Conservation (phyloP, 2,113 vertebrate species). For the Dolichotis patagonum region DNA sequence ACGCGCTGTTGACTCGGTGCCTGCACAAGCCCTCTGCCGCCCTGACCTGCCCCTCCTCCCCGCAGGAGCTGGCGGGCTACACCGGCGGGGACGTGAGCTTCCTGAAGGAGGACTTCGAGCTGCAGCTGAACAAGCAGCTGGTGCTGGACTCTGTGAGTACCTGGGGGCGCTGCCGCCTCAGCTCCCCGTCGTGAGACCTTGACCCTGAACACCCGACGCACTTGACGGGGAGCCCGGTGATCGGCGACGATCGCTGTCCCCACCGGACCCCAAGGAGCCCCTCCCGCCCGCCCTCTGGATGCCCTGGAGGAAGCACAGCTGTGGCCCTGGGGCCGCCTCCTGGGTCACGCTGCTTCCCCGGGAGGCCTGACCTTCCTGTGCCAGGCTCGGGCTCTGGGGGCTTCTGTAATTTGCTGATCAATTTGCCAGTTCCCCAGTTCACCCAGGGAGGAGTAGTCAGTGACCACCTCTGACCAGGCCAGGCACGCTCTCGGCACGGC, state of each 20-base stretch:
- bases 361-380: neutral
- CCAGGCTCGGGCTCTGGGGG: neutral
- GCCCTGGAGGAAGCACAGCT: neutral
- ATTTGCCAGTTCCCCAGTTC: neutral
- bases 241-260: no score
- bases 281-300: neutral
- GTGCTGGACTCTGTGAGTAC: constrained; percentile 92
- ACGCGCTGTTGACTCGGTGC: rapidly evolving
- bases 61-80: constrained; percentile 96
- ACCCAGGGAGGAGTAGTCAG: no score
- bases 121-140: constrained; percentile 93
- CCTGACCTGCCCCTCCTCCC: neutral
- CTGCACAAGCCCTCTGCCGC: rapidly evolving
- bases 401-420: neutral
- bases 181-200: no score
- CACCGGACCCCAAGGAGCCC: neutral
- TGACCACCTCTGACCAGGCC: no score
- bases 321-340: neutral
- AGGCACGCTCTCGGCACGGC: no score
- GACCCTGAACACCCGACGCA: neutral
- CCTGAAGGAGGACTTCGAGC: constrained; percentile 96
- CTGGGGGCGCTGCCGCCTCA: rapidly evolving
- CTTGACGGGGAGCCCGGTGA: neutral
- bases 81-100: constrained; percentile 95
- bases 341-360: rapidly evolving